phyloP scores from a whole-genome alignment of 37 sponge, comb jelly and placozoan species.

The Beroe forskalii region DNA sequence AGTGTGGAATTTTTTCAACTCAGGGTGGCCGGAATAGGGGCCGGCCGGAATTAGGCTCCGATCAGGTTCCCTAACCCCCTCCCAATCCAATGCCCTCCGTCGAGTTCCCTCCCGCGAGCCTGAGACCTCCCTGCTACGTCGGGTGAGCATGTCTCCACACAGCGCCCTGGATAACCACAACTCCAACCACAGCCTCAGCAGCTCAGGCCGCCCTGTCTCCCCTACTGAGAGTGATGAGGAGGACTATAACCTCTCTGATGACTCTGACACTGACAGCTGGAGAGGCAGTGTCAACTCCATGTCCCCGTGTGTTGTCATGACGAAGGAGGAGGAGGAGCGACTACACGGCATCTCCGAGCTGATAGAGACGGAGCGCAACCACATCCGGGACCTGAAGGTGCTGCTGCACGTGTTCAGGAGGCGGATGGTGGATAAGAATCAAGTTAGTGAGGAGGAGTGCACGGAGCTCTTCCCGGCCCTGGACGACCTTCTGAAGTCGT shows the following conservation, averaged over 20 bases:
- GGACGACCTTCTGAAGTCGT: conserved; percentile 11
- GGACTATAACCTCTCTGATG: conserved; percentile 1
- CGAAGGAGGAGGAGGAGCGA: conserved; percentile 38
- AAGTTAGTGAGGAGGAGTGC: neutral
- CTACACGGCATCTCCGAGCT: conserved; percentile 42
- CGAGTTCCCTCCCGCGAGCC: neutral
- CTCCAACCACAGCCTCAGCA: neutral
- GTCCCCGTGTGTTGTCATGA: neutral
- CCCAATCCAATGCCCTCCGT: neutral
- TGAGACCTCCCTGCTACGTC: neutral
- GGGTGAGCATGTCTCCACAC: neutral
- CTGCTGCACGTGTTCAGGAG: neutral
- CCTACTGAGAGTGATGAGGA: neutral
- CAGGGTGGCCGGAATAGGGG: no score
- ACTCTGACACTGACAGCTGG: conserved; percentile 26
- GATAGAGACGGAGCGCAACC: conserved; percentile 7
- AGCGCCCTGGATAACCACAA: neutral
- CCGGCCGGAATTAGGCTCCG: no score
- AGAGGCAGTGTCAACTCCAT: conserved; percentile 4
- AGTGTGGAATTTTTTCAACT: no score
- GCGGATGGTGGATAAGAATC: neutral
- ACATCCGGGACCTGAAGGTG: conserved; percentile 48
- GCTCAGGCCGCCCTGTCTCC: neutral
- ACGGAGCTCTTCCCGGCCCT: conserved; percentile 27
- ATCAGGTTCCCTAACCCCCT: no score